Evolutionary conservation across 2,888 invertebrate genomes (phyloP).

Genomic region (Campoplex nolae): DNA sequence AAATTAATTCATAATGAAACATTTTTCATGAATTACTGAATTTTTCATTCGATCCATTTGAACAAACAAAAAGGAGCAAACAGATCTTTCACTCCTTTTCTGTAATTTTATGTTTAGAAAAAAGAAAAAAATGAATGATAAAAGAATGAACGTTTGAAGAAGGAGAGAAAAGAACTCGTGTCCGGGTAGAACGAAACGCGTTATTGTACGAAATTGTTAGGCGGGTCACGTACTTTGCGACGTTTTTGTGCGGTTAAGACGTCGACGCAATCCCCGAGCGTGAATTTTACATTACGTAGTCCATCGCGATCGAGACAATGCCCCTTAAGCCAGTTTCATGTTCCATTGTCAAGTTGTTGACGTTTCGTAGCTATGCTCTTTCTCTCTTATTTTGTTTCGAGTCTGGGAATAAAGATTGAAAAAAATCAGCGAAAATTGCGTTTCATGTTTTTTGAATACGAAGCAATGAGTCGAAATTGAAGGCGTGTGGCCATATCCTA

Average conservation of each 20-base stretch:
- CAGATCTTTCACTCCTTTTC: background rate
- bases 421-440: background rate
- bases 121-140: background rate
- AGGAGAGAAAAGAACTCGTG: conserved; percentile 20
- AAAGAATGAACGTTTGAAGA: background rate
- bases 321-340: conserved; percentile 30
- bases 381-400: background rate
- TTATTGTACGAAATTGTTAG: conserved; percentile 47
- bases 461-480: background rate
- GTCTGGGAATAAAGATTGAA: background rate
- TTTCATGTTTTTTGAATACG: background rate
- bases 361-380: conserved; percentile 3
- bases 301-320: conserved; percentile 31
- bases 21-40: background rate
- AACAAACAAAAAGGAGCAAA: background rate
- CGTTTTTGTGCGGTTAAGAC: conserved; percentile 50
- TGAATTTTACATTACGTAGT: conserved; percentile 32
- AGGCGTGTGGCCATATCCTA: no score
- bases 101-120: background rate
- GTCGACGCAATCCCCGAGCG: conserved; percentile 23
- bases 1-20: no score
- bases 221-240: conserved; percentile 74
- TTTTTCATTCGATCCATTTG: background rate
- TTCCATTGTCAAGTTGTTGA: conserved; percentile 35
- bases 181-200: conserved; percentile 28